Percentiles rank a stretch among this genome's conserved stretches.
Evolutionary conservation across 2,888 invertebrate genomes (phyloP).

Genomic region (Eupithecia dodoneata): DNA sequence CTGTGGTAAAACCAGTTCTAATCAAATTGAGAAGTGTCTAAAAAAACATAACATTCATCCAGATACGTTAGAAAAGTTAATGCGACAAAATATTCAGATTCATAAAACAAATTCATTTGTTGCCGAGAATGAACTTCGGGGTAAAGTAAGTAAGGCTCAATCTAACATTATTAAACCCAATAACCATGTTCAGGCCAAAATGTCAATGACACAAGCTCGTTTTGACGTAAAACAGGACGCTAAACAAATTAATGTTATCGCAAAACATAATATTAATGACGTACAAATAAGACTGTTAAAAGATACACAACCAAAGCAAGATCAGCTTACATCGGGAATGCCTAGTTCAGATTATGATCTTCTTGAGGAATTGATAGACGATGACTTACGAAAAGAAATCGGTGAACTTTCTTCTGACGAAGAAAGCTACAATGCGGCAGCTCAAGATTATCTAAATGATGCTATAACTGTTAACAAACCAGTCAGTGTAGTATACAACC

Average conservation of each 20-base stretch:
- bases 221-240: not conserved
- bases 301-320: constrained; percentile 48
- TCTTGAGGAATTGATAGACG: constrained; percentile 78
- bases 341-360: constrained; percentile 73
- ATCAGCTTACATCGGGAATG: constrained; percentile 68
- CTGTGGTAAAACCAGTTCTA: not conserved
- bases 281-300: constrained; percentile 48
- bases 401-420: constrained; percentile 75
- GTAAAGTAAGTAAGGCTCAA: not conserved
- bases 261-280: not conserved
- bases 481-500: constrained; percentile 33
- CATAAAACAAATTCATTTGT: constrained; percentile 15
- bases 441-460: constrained; percentile 43
- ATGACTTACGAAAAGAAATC: constrained; percentile 75
- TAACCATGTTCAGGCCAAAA: constrained; percentile 9
- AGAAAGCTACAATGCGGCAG: constrained; percentile 52
- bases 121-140: constrained; percentile 3
- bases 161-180: constrained; percentile 15
- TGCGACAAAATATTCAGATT: constrained; percentile 21
- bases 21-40: constrained; percentile 10
- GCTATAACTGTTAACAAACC: constrained; percentile 42
- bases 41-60: constrained; percentile 2
- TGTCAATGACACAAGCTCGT: not conserved
- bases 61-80: constrained; percentile 16
- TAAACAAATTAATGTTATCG: constrained; percentile 6